Evolutionary conservation across 2,113 vertebrate genomes (phyloP).

Genomic region (Dinomys branickii): DNA sequence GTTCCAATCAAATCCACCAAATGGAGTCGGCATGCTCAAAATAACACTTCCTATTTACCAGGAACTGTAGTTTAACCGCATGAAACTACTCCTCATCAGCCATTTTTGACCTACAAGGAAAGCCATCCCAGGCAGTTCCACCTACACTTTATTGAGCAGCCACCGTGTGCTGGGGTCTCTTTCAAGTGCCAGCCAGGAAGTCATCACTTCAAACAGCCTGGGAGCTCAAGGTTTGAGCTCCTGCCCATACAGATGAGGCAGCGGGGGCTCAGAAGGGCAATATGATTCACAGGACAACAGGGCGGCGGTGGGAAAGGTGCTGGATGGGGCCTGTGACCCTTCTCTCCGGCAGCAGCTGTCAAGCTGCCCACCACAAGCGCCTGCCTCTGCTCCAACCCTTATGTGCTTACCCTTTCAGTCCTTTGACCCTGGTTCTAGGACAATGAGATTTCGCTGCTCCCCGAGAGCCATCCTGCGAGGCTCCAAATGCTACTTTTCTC

Average conservation of each 20-base stretch:
- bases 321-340: background rate
- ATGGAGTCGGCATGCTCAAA: background rate
- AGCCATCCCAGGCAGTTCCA: background rate
- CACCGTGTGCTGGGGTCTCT: background rate
- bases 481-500: background rate
- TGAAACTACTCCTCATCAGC: background rate
- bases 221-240: background rate
- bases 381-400: background rate
- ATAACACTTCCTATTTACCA: background rate
- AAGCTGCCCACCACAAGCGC: background rate
- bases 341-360: background rate
- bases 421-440: background rate
- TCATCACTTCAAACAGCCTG: background rate
- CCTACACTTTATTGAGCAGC: background rate
- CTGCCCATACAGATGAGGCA: background rate
- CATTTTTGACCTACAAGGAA: background rate
- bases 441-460: background rate
- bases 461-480: background rate
- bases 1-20: background rate
- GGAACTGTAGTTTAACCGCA: background rate
- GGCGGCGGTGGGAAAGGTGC: background rate
- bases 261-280: rapidly evolving
- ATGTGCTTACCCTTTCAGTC: background rate
- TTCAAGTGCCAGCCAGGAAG: background rate
- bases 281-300: background rate